Evolutionary conservation across 2,113 vertebrate genomes (phyloP).

Genomic region (Motacilla alba): DNA sequence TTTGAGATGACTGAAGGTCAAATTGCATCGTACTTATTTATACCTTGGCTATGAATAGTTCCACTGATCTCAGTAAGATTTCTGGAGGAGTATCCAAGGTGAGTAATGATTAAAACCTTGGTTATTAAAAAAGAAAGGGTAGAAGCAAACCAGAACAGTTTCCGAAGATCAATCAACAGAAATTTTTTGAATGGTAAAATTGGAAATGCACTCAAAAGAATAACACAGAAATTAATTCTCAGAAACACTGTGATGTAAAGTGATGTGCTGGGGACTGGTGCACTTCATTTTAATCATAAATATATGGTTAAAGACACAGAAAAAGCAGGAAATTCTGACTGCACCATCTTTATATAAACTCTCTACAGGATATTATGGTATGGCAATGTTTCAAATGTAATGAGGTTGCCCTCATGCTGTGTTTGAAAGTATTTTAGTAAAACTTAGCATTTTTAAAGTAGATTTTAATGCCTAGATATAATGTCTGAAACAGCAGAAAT

Average conservation of each 20-base stretch:
- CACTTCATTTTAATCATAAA: neutral
- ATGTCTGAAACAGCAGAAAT: neutral
- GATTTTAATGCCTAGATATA: neutral
- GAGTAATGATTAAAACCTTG: neutral
- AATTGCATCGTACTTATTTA: neutral
- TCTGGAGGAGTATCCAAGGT: neutral
- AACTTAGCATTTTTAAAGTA: neutral
- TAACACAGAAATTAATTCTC: neutral
- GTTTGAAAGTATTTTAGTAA: neutral
- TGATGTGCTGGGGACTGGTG: neutral
- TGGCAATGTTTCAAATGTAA: neutral
- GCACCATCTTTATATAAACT: neutral
- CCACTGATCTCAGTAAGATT: neutral
- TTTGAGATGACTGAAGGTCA: neutral
- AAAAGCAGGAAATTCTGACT: neutral
- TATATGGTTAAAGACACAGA: neutral
- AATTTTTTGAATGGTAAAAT: neutral
- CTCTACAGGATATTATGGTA: neutral
- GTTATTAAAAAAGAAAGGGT: neutral
- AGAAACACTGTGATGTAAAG: neutral
- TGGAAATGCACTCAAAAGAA: neutral
- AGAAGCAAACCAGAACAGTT: neutral
- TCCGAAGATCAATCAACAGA: neutral
- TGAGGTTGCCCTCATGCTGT: neutral
- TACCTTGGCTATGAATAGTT: constrained; percentile 25